Evolutionary conservation across 2,888 invertebrate genomes (phyloP).

Genomic region (Nomada goodeniana): DNA sequence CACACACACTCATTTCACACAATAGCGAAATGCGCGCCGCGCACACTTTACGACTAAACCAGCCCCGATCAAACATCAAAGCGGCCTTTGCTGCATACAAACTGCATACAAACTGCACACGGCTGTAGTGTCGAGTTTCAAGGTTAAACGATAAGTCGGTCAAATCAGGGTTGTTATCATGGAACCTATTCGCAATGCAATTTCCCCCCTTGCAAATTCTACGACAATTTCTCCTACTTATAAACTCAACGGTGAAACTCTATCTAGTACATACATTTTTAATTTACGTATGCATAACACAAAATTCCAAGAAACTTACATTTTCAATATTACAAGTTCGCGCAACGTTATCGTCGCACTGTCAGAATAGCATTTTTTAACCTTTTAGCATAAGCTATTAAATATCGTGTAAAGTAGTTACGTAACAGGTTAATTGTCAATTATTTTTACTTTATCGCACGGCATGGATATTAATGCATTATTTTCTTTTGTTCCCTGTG

Average conservation of each 20-base stretch:
- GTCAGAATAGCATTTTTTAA: neutral
- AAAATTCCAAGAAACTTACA: constrained; percentile 39
- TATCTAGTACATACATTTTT: neutral
- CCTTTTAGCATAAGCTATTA: neutral
- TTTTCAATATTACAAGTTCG: neutral
- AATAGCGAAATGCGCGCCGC: neutral
- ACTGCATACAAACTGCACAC: constrained; percentile 18
- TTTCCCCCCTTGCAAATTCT: constrained; percentile 7
- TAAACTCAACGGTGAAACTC: neutral
- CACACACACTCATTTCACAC: constrained; percentile 9
- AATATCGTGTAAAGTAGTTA: neutral
- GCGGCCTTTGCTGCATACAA: constrained; percentile 25
- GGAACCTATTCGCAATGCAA: constrained; percentile 17
- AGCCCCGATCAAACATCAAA: constrained; percentile 49
- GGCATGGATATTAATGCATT: neutral
- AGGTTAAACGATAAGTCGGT: constrained; percentile 69
- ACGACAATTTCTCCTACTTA: neutral
- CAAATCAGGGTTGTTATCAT: constrained; percentile 68
- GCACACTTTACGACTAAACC: constrained; percentile 35
- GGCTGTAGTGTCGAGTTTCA: constrained; percentile 47
- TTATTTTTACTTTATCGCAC: neutral
- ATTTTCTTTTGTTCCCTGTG: neutral
- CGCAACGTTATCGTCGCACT: neutral
- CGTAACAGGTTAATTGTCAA: neutral
- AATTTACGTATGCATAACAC: neutral